These are phyloP conservation scores for Brienomyrus brachyistius DNA, from an alignment of 2,113 vertebrate species.

Conservation along the genomic window DNA sequence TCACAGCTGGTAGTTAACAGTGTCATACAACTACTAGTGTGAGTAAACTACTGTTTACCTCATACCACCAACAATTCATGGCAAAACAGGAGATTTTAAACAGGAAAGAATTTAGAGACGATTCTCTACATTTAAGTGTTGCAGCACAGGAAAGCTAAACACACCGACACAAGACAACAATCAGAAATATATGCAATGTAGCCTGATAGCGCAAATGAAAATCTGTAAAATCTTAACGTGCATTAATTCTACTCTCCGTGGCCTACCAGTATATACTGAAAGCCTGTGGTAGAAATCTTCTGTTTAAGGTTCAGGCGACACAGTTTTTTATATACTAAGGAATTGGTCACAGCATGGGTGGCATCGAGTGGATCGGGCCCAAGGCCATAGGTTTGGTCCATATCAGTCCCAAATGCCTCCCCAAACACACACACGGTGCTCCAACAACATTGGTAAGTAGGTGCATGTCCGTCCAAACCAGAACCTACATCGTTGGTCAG, in stretches of 20 bases:
- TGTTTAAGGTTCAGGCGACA: not conserved
- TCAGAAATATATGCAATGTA: not conserved
- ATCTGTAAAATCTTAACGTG: not conserved
- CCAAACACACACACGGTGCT: not conserved
- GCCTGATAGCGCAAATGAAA: not conserved
- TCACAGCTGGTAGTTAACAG: not conserved
- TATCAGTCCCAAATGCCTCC: not conserved
- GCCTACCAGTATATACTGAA: not conserved
- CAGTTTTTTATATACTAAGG: not conserved
- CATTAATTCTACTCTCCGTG: not conserved
- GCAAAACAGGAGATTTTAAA: not conserved
- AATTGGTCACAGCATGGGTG: not conserved
- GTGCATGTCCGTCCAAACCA: not conserved
- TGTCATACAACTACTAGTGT: not conserved
- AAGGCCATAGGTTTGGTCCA: not conserved
- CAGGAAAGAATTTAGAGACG: not conserved
- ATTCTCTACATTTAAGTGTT: not conserved
- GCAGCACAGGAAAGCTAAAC: not conserved
- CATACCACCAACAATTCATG: not conserved
- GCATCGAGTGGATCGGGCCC: not conserved
- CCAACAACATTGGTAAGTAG: not conserved
- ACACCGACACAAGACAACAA: not conserved
- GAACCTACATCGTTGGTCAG: not conserved
- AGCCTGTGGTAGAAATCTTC: not conserved
- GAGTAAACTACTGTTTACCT: not conserved